Evolutionary conservation across 2,113 vertebrate genomes (phyloP), one percentile per base, ranked within the genome.

Genomic region (Cranoglanis bouderius): DNA sequence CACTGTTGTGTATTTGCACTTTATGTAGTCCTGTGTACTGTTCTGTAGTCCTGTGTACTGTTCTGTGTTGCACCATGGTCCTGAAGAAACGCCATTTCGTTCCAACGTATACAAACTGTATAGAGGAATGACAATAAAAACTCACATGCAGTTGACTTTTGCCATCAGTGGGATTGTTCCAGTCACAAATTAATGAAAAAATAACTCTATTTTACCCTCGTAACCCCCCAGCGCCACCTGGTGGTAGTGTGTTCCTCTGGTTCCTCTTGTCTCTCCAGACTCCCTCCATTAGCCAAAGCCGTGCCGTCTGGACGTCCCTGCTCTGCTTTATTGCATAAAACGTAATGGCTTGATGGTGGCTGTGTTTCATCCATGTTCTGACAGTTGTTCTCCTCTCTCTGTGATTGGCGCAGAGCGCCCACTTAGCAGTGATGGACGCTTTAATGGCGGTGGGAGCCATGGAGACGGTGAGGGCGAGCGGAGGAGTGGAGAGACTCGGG

Each of bases 341-440:
- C 29, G 6, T 90, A 86, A 90, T 89, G 91, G 77, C 92, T 82
- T 67, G 81, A 51, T 90, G 53, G 67, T 18, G 40, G 80, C 89
- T 84, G 80, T 29, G 61, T 85, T 89, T 82, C 51, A 82, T 89
- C 81, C 9, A 6, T 65, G 49, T 35, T 67, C 91, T 92, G n/a
- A 94, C 85, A 63, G 1, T 81, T 63, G 24, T 43, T 89, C 51
- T 88, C 92, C 35, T 85, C 32, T 38, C 38, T 55, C 65, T 92
- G 65, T 91, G 89, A 90, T 93, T 92, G 91, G 72, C 92, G 19
- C 93, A 98, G 97, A 96, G 95, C 89, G 96, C 96, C 85, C 97
- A 98, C 93, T 93, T 98, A 80, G 96, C 96, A 38, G 90, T 97
- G 92, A 97, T 98, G 0, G 97, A 98, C 53, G 95, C 96, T 38